Base-by-base conservation (phyloP, 23 tunicate species). In the Phallusia fumigata region DNA sequence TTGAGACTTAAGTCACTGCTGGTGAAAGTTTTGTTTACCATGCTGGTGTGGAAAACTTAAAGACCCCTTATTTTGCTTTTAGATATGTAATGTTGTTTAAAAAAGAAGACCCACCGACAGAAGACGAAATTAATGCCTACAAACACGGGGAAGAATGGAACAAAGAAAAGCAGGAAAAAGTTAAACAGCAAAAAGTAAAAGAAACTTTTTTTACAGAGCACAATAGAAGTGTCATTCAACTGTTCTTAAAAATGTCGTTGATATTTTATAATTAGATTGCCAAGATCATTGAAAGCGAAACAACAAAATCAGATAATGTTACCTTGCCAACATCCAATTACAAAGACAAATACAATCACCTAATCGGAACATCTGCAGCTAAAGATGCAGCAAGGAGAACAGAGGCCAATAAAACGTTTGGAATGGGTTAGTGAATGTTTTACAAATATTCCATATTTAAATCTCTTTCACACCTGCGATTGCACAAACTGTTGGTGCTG, bases 331-430 rank as follows among this genome's bases (percentile, higher is more conserved):
- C 84, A 0, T 45, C 80, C 36, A 94, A 94, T 36, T 94, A 94
- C 85, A 85, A 80, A 44, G 98, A 94, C 69, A 94, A 94, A 52
- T 94, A 94, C 88, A 86, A 86, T 51, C 94, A 94, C 75, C 16
- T 94, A 0, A 94, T 94, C 64, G 98, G 98, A 26, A 85, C 88
- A 22, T 65, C 88, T 15, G 82, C 98, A 47, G 98, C 98, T 19
- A 89, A 86, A 79, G 98, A 89, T 52, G 98, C 98, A 21, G 98
- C 98, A 0, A 78, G 84, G 34, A 89, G 85, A 75, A 94, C 98
- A 0, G 88, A 89, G 82, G 98, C 90, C 22, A 94, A 94, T 44
- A 79, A 89, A 51, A 82, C 90, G 40, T 94, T 94, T 77, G 98
- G 98, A 80, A 94, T 94, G 98, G 98, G 98, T 94, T 6, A 58